Evolutionary conservation across 2,888 invertebrate genomes (phyloP).

Genomic region (Trimorus sp.): DNA sequence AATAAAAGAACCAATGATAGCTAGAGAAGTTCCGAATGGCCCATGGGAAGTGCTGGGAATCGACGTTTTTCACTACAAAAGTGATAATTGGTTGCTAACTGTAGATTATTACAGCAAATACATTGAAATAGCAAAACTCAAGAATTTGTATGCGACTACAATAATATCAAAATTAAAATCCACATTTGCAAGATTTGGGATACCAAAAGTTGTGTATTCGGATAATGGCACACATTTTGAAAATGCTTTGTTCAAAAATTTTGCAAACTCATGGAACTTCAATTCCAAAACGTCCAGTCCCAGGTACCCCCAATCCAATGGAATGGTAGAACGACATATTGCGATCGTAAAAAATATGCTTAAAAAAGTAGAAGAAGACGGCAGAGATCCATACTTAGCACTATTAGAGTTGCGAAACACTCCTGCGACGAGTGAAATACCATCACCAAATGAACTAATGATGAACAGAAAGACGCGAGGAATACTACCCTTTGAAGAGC

Average conservation of each 20-base stretch:
- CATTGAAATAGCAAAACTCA: conserved; percentile 48
- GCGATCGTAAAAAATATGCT: conserved; percentile 68
- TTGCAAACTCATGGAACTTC: no score
- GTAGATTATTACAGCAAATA: conserved; percentile 44
- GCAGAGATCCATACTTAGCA: conserved; percentile 55
- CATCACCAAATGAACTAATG: conserved; percentile 66
- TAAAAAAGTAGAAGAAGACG: conserved; percentile 57
- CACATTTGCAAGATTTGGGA: conserved; percentile 33
- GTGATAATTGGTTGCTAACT: neutral
- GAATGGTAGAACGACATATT: conserved; percentile 66
- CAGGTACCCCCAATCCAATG: conserved; percentile 61
- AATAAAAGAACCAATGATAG: neutral
- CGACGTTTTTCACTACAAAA: no score
- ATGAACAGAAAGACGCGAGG: conserved; percentile 57
- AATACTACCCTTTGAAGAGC: conserved; percentile 44
- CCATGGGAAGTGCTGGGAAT: neutral
- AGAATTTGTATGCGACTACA: conserved; percentile 11
- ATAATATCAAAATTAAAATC: conserved; percentile 47
- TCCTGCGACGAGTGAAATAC: conserved; percentile 47
- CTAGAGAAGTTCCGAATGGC: neutral
- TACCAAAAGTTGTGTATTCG: conserved; percentile 48
- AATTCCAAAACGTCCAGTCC: conserved; percentile 38
- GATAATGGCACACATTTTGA: conserved; percentile 47
- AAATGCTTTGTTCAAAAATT: neutral
- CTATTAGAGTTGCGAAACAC: conserved; percentile 68